phyloP scores from a whole-genome alignment of 2,797 vertebrate genomes.

The Enteromius thamalakanensis region DNA sequence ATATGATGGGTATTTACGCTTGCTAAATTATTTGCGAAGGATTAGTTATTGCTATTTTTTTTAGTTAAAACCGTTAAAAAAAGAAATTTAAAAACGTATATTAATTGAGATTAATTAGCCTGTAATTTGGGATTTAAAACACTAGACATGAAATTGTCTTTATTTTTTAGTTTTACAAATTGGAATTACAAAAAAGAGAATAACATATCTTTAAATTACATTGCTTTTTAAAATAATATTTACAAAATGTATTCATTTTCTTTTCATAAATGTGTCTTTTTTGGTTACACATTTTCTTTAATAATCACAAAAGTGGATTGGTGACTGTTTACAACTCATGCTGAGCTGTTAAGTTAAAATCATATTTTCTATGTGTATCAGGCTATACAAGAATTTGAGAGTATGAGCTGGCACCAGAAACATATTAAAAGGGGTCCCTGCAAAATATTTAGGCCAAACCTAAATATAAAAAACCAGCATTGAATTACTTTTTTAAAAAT shows the following conservation, averaged over 20 bases:
- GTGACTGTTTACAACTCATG: not conserved
- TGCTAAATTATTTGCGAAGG: not conserved
- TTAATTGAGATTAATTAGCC: not conserved
- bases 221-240: not conserved
- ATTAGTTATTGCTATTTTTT: not conserved
- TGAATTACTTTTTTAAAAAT: not conserved
- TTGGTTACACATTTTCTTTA: not conserved
- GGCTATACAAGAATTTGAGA: not conserved
- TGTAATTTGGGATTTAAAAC: not conserved
- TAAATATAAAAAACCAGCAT: not conserved
- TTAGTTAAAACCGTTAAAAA: not conserved
- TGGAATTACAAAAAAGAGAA: not conserved
- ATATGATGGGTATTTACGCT: not conserved
- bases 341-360: not conserved
- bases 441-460: not conserved
- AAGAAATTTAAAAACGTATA: not conserved
- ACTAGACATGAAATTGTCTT: not conserved
- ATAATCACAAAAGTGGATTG: not conserved
- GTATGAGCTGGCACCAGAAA: not conserved
- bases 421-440: not conserved
- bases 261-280: not conserved
- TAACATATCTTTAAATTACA: not conserved
- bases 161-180: not conserved
- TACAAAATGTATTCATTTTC: not conserved
- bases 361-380: not conserved